Percentiles rank a stretch among this genome's conserved stretches.
These are phyloP conservation scores for Tetropium fuscum DNA, from an alignment of 2,888 invertebrate genomes.

Conservation along the genomic window DNA sequence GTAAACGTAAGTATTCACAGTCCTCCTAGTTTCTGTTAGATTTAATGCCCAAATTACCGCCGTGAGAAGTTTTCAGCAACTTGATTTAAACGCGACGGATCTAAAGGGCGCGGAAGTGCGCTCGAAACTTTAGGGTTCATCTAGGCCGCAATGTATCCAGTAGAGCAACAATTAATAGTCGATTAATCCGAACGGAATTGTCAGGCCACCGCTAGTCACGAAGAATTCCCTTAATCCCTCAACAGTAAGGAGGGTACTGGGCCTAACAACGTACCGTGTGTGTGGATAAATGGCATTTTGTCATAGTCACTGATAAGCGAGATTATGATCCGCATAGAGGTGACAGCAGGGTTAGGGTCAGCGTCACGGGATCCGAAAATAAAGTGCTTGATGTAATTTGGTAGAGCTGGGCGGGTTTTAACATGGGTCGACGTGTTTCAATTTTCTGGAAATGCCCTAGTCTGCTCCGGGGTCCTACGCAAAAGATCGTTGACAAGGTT, in stretches of 20 bases:
- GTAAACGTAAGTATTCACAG: too few relatives aligned
- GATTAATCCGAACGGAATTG: neutral
- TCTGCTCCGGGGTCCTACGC: too few relatives aligned
- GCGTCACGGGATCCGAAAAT: too few relatives aligned
- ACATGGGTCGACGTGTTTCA: too few relatives aligned
- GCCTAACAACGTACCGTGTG: neutral
- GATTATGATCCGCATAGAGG: neutral
- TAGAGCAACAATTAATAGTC: slow-evolving; percentile 7
- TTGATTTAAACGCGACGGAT: neutral
- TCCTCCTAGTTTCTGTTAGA: too few relatives aligned
- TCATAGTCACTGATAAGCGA: neutral
- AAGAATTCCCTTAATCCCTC: neutral
- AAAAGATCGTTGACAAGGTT: too few relatives aligned
- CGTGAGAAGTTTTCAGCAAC: neutral
- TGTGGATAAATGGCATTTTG: neutral
- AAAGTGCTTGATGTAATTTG: too few relatives aligned
- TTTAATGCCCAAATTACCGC: too few relatives aligned
- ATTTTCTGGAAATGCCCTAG: too few relatives aligned
- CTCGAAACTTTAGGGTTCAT: neutral
- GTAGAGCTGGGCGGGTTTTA: too few relatives aligned
- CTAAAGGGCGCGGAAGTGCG: neutral
- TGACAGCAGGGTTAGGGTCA: too few relatives aligned
- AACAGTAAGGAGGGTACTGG: neutral
- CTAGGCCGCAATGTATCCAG: neutral
- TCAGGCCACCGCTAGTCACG: neutral